Evolutionary conservation across 2,888 invertebrate species (phyloP), one percentile per base, ranked within the genome.

Genomic region (Orthonevra nobilis): DNA sequence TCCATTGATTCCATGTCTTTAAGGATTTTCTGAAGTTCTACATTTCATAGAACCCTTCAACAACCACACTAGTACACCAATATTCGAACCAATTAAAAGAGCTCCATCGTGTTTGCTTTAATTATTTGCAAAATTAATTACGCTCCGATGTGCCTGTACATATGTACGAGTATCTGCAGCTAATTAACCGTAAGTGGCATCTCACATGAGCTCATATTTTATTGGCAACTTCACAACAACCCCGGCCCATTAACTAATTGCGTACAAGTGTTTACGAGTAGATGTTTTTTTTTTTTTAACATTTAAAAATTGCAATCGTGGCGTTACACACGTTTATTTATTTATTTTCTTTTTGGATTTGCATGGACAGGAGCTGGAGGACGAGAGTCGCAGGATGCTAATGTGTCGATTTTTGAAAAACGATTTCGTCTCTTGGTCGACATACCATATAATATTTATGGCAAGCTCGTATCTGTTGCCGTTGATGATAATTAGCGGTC

Each of bases 381-480:
- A 75, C 9, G 81, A 79, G n/a, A 81, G 84, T 42, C 56, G 74
- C 12, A 82, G 81, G 42, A 84, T 81, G 52, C 81, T 83, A 9
- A 70, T 83, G 70, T 36, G 92, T 90, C 14, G 92, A 92, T 87
- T 91, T 91, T 46, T 92, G 91, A 85, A 87, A 90, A 83, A 91
- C 91, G 83, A 90, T 89, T 83, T 90, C 85, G 60, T 88, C 34
- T 82, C 90, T 87, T 79, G 73, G 81, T 77, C 84, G 66, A 84
- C 85, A 70, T 89, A 85, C 72, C 94, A 96, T 89, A 91, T 95
- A 88, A 91, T 92, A 19, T 97, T 97, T 90, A 95, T 97, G 87
- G 90, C 94, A 61, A 94, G 94, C 75, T 95, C 96, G 34, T 97
- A 96, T 89, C 92, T 96, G 82, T 90, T 97, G 83, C 98, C 98